phyloP scores from a whole-genome alignment of 2,797 vertebrate genomes.

The Pseudochaenichthys georgianus region DNA sequence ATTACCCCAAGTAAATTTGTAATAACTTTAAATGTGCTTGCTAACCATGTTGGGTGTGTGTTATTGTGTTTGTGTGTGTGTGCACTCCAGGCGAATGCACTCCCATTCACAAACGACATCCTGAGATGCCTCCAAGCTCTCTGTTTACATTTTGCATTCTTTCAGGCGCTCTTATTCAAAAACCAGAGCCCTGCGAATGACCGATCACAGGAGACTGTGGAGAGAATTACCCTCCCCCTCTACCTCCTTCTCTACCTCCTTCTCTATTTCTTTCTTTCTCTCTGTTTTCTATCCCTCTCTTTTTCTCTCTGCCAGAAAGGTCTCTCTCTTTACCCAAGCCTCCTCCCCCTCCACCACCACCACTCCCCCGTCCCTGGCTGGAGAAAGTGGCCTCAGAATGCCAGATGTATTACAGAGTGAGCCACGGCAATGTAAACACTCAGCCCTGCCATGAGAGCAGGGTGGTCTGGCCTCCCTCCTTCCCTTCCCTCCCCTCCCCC shows the following conservation, averaged over 20 bases:
- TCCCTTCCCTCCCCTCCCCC: conserved; percentile 50
- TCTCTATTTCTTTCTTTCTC: conserved; percentile 27
- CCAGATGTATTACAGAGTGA: conserved; percentile 99
- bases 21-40: conserved; percentile 37
- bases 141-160: conserved; percentile 88
- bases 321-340: conserved; percentile 69
- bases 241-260: conserved; percentile 11
- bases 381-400: conserved; percentile 95
- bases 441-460: conserved; percentile 95
- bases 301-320: conserved; percentile 66
- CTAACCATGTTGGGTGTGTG: conserved; percentile 10
- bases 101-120: conserved; percentile 84
- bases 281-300: conserved; percentile 51
- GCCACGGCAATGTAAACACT: conserved; percentile 98
- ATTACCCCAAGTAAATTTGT: conserved; percentile 39
- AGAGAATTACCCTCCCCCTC: conserved; percentile 68
- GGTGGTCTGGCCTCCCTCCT: conserved; percentile 92
- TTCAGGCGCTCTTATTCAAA: conserved; percentile 86
- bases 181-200: conserved; percentile 85
- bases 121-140: conserved; percentile 82
- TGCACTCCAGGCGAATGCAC: conserved; percentile 43
- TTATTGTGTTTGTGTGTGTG: neutral
- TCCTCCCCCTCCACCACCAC: conserved; percentile 11
- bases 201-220: conserved; percentile 81
- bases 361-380: conserved; percentile 77